Evolutionary conservation across 35 echinoderm and acorn worm species (phyloP), one percentile per base, ranked within the genome.

Genomic region (Ophiothrix spiculata): DNA sequence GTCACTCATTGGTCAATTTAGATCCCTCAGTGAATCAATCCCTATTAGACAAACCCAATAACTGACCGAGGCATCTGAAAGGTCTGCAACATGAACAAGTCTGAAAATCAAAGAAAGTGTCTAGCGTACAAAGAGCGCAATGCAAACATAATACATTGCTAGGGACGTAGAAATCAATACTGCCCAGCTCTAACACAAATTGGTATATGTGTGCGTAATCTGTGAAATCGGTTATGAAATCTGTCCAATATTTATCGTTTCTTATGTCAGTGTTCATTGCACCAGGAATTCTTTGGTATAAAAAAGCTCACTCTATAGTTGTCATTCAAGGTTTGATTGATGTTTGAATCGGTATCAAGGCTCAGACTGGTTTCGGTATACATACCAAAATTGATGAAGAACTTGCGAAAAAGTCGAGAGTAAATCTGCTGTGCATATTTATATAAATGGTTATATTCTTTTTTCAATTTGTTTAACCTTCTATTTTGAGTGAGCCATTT

Each of bases 251-350:
- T 69, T 69, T 69, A n/a, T n/a, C n/a, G n/a, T n/a, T n/a, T n/a
- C n/a, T n/a, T n/a, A 69, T 69, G 25, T 69, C 60, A 15, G 60
- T 15, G 29, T 69, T 69, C 29, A 12, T 25, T 69, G 60, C 29
- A 28, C 29, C 2, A 69, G 60, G 16, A 69, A 25, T 69, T 69
- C 60, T 69, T 69, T 69, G 60, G 60, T 28, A 69, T 69, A 69
- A 69, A 69, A 69, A 69, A 69, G 23, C 60, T 28, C 23, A 49
- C 6, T 25, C 16, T 69, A 69, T 21, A 69, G 16, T 12, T 69
- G 60, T 69, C 60, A 69, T 19, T 49, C 42, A 49, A 49, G 60
- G 17, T 69, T 69, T 69, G 60, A 69, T 69, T 69, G 60, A 69
- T 69, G 60, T 28, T n/a, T 69, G 60, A 1, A 15, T 69, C 29